Base-by-base conservation (phyloP, 2,888 invertebrate species). In the Oligia fasciuncula region DNA sequence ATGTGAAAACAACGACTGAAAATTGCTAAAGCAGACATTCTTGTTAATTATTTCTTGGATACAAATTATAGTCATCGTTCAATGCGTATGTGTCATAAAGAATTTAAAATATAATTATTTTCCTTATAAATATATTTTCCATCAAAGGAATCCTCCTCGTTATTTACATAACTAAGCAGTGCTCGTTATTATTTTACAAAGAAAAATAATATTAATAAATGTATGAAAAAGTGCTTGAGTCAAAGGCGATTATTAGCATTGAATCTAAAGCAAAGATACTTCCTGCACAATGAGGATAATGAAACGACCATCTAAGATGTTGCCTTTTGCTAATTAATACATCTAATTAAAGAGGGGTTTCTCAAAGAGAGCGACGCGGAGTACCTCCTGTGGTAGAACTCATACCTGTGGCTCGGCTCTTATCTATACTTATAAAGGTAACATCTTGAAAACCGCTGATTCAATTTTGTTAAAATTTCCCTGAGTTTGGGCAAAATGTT, bases 251-350 rank as follows among this genome's bases (percentile, higher is more conserved):
- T 65, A 71, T 79, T 73, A 77, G 19, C 73, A 67, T 80, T 74
- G 79, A 80, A 78, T 74, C 40, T 75, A 72, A 76, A 73, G 74
- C 65, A 67, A 68, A 84, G 77, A 75, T 76, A 73, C 70, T 76
- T 77, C 29, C 69, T 76, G 78, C 77, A 87, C 85, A 88, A 87
- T 83, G 63, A 65, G 74, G 77, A 71, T 77, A 71, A 71, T 83
- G 73, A 85, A 84, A 78, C 77, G 83, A 73, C 73, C 80, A 75
- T 80, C 77, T 73, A 71, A 84, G 70, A 81, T 79, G 80, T 85
- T 80, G 76, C 66, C 84, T 84, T 80, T 79, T 85, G 77, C 86
- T 92, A 91, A 92, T 92, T 91, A 92, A 90, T 90, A 90, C 86
- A 85, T 88, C 89, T 92, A 91, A 92, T 92, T 91, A 92, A 88